These are phyloP conservation scores for Penaeus monodon DNA, from an alignment of 2,888 invertebrate species.

Conservation along the genomic window DNA sequence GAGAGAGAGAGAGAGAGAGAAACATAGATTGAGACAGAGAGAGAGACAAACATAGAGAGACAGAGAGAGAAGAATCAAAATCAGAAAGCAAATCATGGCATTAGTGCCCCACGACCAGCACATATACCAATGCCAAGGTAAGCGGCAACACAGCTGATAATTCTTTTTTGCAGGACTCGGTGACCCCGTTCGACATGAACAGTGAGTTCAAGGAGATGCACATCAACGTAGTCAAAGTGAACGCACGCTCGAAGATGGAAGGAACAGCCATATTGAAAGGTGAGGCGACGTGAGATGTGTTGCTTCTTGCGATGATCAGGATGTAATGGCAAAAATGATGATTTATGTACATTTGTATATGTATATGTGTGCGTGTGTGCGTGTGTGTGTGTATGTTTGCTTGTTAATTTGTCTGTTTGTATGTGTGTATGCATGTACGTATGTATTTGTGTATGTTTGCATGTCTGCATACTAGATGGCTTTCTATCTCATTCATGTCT, in stretches of 20 bases:
- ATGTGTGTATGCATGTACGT: not conserved
- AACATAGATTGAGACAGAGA: too few species aligned
- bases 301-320: not conserved
- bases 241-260: not conserved
- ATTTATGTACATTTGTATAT: not conserved
- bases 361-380: too few species aligned
- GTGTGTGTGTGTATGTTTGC: too few species aligned
- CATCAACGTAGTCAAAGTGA: conserved; percentile 6
- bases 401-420: not conserved
- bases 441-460: not conserved
- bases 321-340: not conserved
- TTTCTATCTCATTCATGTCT: not conserved
- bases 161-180: too few species aligned
- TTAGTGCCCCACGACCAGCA: too few species aligned
- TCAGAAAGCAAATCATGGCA: too few species aligned
- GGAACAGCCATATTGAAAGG: conserved; percentile 20
- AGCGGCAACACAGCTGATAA: too few species aligned
- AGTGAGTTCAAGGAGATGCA: conserved; percentile 4
- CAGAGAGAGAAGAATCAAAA: too few species aligned
- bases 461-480: not conserved
- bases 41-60: too few species aligned
- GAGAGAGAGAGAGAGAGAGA: too few species aligned
- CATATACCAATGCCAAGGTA: too few species aligned
- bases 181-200: not conserved
- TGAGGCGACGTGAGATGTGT: not conserved